Percentiles rank a stretch among this genome's conserved stretches.
Conservation (phyloP, 2,888 invertebrate genomes). For the Dermolepida albohirtum region DNA sequence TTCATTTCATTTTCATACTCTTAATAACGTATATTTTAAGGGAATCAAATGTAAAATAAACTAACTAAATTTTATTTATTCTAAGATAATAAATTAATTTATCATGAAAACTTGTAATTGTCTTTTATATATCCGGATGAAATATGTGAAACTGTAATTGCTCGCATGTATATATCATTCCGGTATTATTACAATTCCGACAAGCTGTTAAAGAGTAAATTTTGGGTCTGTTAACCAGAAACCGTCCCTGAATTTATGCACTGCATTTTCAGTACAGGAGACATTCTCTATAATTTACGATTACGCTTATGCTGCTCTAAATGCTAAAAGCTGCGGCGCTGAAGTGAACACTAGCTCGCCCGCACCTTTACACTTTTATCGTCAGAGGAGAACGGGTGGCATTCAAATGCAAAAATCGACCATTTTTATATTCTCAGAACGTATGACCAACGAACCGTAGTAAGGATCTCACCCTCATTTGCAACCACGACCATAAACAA, state of each 20-base stretch:
- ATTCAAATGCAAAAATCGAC: constrained; percentile 34
- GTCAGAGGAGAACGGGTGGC: constrained; percentile 5
- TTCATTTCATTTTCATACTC: no score
- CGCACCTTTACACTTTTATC: constrained; percentile 22
- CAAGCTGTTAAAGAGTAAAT: constrained; percentile 36
- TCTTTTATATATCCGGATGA: no score
- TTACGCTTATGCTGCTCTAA: constrained; percentile 18
- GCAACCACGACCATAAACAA: constrained; percentile 23
- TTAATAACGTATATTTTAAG: no score
- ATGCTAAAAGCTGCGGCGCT: constrained; percentile 30
- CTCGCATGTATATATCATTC: constrained; percentile 13
- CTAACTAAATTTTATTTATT: no score
- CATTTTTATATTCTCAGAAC: constrained; percentile 31
- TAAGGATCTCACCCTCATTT: constrained; percentile 10
- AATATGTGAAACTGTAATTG: neutral
- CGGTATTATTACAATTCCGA: constrained; percentile 30
- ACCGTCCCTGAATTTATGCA: constrained; percentile 29
- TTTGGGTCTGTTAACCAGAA: constrained; percentile 31
- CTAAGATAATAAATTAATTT: no score
- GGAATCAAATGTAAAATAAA: no score
- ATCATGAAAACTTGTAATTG: no score
- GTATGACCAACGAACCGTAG: constrained; percentile 12
- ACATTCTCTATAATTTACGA: constrained; percentile 34
- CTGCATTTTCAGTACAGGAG: constrained; percentile 30
- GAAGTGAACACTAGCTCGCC: constrained; percentile 4